phyloP scores from a whole-genome alignment of 1,140 invertebrate species.

The Hormaphis cornu region DNA sequence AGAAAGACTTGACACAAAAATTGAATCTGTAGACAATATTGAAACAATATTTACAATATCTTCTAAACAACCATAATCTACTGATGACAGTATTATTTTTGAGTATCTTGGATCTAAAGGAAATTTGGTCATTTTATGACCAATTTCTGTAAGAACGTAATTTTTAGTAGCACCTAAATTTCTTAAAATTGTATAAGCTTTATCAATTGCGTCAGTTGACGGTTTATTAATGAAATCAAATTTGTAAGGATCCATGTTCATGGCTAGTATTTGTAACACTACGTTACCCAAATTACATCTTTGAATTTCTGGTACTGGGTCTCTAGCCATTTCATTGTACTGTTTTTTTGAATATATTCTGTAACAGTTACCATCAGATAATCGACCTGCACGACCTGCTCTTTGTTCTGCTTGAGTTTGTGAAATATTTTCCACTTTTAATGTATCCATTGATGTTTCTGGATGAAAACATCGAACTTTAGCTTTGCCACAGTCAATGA shows the following conservation, averaged over 20 bases:
- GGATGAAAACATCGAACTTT: constrained; percentile 74
- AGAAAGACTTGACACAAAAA: constrained; percentile 47
- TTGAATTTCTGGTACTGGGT: constrained; percentile 78
- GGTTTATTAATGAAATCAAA: constrained; percentile 92
- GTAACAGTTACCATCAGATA: constrained; percentile 73
- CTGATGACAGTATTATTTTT: constrained; percentile 69
- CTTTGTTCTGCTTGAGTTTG: constrained; percentile 88
- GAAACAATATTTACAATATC: constrained; percentile 67
- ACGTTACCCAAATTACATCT: constrained; percentile 66
- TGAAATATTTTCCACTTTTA: constrained; percentile 75
- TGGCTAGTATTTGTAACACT: constrained; percentile 70
- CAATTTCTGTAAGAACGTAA: constrained; percentile 61
- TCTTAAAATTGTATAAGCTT: constrained; percentile 59
- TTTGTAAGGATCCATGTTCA: constrained; percentile 67
- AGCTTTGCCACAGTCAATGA: constrained; percentile 90
- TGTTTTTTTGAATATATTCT: constrained; percentile 64
- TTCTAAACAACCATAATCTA: constrained; percentile 71
- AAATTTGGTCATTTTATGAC: constrained; percentile 79
- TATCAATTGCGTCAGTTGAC: constrained; percentile 46
- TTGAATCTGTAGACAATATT: constrained; percentile 56
- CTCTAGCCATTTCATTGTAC: constrained; percentile 59
- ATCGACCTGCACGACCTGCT: constrained; percentile 79
- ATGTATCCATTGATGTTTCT: constrained; percentile 68
- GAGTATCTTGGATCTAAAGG: constrained; percentile 86
- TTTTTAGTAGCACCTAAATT: constrained; percentile 63